Base-by-base conservation (phyloP, 2,113 vertebrate genomes). In the Micromys minutus region DNA sequence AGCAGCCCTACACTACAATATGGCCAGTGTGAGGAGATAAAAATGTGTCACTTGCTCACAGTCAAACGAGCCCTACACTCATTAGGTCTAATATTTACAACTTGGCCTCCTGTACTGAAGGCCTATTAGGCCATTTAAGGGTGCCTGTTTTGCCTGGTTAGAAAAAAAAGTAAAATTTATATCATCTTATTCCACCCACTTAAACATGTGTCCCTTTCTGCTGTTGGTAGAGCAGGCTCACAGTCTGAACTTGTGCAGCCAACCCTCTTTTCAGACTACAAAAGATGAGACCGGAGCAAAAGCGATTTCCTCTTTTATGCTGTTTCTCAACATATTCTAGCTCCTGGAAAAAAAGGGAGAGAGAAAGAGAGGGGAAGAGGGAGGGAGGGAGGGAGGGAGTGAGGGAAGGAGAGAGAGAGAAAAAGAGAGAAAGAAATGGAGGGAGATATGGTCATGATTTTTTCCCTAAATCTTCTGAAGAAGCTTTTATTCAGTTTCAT, bases 401-500 rank as follows among this genome's bases (percentile, higher is more conserved):
- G n/a, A n/a, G n/a, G n/a, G n/a, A n/a, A 84, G 9, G n/a, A 88
- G 10, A 52, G 52, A 55, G 52, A 55, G 55, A 55, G 15, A 19
- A 17, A 57, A 17, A 57, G 57, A 57, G 12, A 65, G 39, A 96
- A 52, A 71, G 95, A 86, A 71, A 94, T 26, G 96, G 52, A 83
- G 26, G 90, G 59, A 96, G 61, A 83, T n/a, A 7, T 96, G 29
- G 9, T 94, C 96, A n/a, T 65, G 31, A 50, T 84, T 96, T 92
- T 93, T 72, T 93, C 75, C 89, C 67, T 29, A 90, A 94, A 85
- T 94, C 93, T 92, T 88, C 93, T 97, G 94, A 97, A 97, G n/a
- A 98, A 97, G 95, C 97, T 97, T 98, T 98, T 97, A 98, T 97
- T 98, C 98, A 95, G 95, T 98, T 98, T 98, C 97, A 96, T 45